phyloP scores from a whole-genome alignment of 2,797 vertebrate species.

The Sciurus carolinensis region DNA sequence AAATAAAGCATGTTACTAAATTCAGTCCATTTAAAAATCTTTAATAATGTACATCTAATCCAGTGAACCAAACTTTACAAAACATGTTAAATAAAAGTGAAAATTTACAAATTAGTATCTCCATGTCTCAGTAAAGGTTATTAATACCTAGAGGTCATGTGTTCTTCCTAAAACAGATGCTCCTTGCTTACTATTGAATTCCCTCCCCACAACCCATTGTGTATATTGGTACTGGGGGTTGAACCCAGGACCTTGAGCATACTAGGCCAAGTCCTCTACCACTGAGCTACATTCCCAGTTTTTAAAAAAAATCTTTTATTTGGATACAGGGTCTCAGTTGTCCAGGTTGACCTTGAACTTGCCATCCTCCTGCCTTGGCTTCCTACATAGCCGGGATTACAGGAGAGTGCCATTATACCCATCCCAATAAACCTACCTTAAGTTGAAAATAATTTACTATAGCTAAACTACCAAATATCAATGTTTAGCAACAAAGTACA shows the following conservation, averaged over 20 bases:
- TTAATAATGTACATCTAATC: constrained; percentile 36
- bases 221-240: not conserved
- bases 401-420: not conserved
- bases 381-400: not conserved
- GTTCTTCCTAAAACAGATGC: constrained; percentile 80
- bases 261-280: not conserved
- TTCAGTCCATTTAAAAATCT: constrained; percentile 41
- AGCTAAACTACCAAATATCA: not conserved
- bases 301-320: not conserved
- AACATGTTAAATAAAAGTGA: constrained; percentile 62
- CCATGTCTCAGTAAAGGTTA: constrained; percentile 20
- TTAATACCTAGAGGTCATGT: constrained; percentile 92
- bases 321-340: not conserved
- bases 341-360: not conserved
- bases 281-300: no score
- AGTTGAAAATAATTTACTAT: not conserved
- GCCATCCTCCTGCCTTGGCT: not conserved
- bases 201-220: not conserved
- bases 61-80: constrained; percentile 53
- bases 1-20: constrained; percentile 56
- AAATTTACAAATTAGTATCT: constrained; percentile 21
- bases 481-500: not conserved
- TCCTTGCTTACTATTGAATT: not conserved
- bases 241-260: not conserved
- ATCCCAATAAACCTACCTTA: not conserved